Conservation (phyloP, 1,140 invertebrate genomes). For the Leptestheria dahalacensis region DNA sequence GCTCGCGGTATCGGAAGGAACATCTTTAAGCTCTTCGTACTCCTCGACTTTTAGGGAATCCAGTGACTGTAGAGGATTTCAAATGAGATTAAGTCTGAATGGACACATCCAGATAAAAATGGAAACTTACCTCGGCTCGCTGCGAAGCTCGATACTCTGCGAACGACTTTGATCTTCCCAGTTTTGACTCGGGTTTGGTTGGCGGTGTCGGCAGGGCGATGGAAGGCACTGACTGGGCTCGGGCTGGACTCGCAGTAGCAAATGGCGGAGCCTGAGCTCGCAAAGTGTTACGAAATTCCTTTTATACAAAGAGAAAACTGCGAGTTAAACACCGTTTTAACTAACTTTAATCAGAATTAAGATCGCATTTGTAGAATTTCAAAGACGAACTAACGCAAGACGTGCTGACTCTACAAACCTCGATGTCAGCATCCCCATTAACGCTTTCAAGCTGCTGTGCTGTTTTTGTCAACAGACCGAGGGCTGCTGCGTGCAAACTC, state of each 20-base stretch:
- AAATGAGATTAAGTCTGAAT: background rate
- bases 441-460: conserved; percentile 7
- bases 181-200: background rate
- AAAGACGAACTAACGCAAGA: too few relatives aligned
- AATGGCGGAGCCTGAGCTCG: background rate
- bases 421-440: conserved; percentile 7
- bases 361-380: too few relatives aligned
- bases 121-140: background rate
- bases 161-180: conserved; percentile 1
- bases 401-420: background rate
- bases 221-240: conserved; percentile 3
- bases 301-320: too few relatives aligned
- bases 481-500: conserved; percentile 3
- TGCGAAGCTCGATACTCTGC: conserved; percentile 2
- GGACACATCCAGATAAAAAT: background rate
- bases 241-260: background rate
- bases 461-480: background rate
- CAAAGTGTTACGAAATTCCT: conserved; percentile 13
- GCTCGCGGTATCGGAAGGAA: too few relatives aligned
- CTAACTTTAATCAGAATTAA: too few relatives aligned
- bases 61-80: too few relatives aligned
- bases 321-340: background rate
- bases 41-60: conserved; percentile 14
- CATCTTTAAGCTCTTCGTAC: conserved; percentile 12
- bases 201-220: conserved; percentile 5